Evolutionary conservation across 2,888 invertebrate species (phyloP), one percentile per base, ranked within the genome.

Genomic region (Ectemnius lituratus): DNA sequence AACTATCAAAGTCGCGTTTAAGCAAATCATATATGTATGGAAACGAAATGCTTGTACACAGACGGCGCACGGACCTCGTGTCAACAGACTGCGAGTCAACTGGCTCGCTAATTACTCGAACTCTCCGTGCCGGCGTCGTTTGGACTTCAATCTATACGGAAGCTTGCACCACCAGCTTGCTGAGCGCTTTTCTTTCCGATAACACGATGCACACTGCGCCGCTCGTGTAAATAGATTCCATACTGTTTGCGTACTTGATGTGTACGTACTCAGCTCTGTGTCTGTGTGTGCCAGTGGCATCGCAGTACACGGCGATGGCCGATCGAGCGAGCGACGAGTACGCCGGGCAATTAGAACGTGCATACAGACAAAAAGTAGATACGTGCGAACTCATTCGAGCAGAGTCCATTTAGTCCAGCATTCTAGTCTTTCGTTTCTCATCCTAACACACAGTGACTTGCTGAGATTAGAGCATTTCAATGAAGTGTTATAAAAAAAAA

Each of bases 261-360:
- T 64, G 62, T 69, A 8, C 11, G 37, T 37, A 11, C 58, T 23
- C 23, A 23, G 23, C 2, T 2, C 1, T 23, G 23, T 23, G 23
- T 23, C 23, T 23, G 23, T 23, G 23, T 23, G 23, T 23, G 23
- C 23, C 2, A 23, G 23, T 23, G 2, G 23, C 2, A 23, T 23
- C 23, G 59, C 65, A 59, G 62, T 69, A 37, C 8, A 37, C 37
- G 37, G 8, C 37, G 5, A 67, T 49, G 79, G 62, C 70, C 71
- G 67, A 75, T 73, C 79, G 79, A 79, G 64, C 23, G 23, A 79
- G 64, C 78, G 78, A 66, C 13, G 76, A 79, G 69, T 76, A 79
- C 79, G 79, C 79, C 67, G 61, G 73, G 79, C 76, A 79, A 79
- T 80, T 80, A 79, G 79, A 80, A 76, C 79, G 65, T 65, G 62